Base-by-base conservation (phyloP, 2,888 invertebrate genomes). In the Plusia festucae region DNA sequence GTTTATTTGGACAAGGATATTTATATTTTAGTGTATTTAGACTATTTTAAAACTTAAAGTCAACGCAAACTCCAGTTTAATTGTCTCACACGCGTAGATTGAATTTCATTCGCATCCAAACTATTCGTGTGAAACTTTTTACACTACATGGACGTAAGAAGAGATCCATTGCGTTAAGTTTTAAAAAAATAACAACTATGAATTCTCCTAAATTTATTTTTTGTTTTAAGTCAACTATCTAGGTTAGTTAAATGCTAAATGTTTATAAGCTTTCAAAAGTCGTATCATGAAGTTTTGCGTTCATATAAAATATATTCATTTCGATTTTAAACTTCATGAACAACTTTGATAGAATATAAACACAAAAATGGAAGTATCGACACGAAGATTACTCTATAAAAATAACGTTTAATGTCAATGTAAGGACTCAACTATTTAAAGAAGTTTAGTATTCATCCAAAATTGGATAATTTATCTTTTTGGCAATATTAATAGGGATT, bases 81-180 rank as follows among this genome's bases (percentile, higher is more conserved):
- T 20, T n/a, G 18, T 20, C 53, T 24, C 67, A 68, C 52, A 68
- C 66, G 67, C 15, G 56, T 44, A 58, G 53, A 49, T 11, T 18
- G 20, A n/a, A 20, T 52, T 58, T 8, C 18, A 30, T 40, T 27
- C 15, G 30, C 16, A 13, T 40, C 32, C 18, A 30, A 16, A 32
- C 27, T 11, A n/a, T 30, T 49, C 53, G 60, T 68, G 60, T 65
- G 55, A 61, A 74, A 72, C 55, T 53, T 49, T 46, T 52, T 64
- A 82, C 53, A 73, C 76, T 71, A 81, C 46, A 75, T 82, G 90
- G 89, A 90, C 89, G 89, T 82, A 80, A 88, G 55, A 60, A 82
- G 88, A 88, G 85, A 88, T 89, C 87, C 78, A 82, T 80, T 80
- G 61, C 18, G 60, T 76, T 78, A 65, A 63, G 65, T 69, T 83